Evolutionary conservation across 2,113 vertebrate species (phyloP), one percentile per base, ranked within the genome.

Genomic region (Scartelaos histophorus): DNA sequence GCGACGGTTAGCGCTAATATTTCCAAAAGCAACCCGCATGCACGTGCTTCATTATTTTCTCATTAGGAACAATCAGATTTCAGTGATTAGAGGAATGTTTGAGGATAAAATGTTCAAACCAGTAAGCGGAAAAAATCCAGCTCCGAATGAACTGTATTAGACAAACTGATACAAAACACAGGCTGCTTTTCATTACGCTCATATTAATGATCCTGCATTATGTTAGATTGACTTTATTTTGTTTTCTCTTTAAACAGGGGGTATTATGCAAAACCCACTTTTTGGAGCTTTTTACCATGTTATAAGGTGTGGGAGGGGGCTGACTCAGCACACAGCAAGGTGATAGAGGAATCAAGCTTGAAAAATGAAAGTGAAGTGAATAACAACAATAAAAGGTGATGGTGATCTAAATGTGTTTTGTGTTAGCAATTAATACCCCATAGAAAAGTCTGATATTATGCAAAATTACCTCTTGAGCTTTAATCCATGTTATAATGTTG

Each of bases 21-120:
- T 86, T 81, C 17, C 66, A 79, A 73, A 54, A 73, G 6, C 12
- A 43, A 69, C 58, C 66, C 53, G 17, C 70, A 74, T n/a, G 74
- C 49, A 68, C 71, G 73, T 67, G 22, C 70, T 64, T 47, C 35
- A 73, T 71, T 76, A 82, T 70, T 78, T 72, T 74, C 78, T 80
- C 58, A 80, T 73, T 82, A 71, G 9, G 73, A 73, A 61, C 53
- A 65, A 71, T 17, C 7, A 58, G 45, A 80, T 78, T 66, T 74
- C 25, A 53, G 54, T 65, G 61, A 83, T 76, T 68, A 73, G 19
- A 62, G 17, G 71, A 69, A 72, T 66, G 11, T 5, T 43, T 51
- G 53, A 13, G 4, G 43, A 57, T 7, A 60, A 71, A 38, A 68
- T 51, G 66, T 76, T 69, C 62, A 74, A 79, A 45, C 21, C 24